Evolutionary conservation across 2,797 vertebrate genomes (phyloP).

Genomic region (Lacerta viridis): DNA sequence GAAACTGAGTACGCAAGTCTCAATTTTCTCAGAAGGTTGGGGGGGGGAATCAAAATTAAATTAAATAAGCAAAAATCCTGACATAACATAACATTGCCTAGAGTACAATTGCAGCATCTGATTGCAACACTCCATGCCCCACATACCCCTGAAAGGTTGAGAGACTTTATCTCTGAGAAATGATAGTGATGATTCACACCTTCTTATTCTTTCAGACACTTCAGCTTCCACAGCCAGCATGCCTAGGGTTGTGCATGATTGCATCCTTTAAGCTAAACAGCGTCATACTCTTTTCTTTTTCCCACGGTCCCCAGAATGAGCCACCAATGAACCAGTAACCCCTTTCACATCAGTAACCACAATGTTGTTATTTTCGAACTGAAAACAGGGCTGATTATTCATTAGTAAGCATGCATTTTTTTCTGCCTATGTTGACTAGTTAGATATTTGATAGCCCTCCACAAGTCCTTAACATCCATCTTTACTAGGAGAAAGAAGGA

Average conservation of each 20-base stretch:
- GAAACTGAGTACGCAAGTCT: too few species aligned
- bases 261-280: conserved; percentile 70
- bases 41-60: background rate
- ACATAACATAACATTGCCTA: conserved; percentile 51
- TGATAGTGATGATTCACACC: conserved; percentile 71
- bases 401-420: conserved; percentile 57
- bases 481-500: conserved; percentile 46
- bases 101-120: conserved; percentile 54
- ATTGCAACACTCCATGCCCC: conserved; percentile 50
- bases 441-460: conserved; percentile 62
- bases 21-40: too few species aligned
- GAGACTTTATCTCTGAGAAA: conserved; percentile 73
- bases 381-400: conserved; percentile 70
- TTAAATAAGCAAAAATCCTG: conserved; percentile 53
- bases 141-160: conserved; percentile 59
- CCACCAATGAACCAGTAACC: conserved; percentile 72
- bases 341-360: conserved; percentile 63
- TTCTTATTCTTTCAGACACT: conserved; percentile 74
- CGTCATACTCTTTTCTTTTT: conserved; percentile 72
- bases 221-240: conserved; percentile 69
- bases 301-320: conserved; percentile 69
- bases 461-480: conserved; percentile 32
- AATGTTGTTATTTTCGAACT: conserved; percentile 69
- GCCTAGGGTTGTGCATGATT: conserved; percentile 73
- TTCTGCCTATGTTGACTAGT: conserved; percentile 66